phyloP scores from a whole-genome alignment of 2,113 vertebrate genomes.

The Corvus moneduloides region DNA sequence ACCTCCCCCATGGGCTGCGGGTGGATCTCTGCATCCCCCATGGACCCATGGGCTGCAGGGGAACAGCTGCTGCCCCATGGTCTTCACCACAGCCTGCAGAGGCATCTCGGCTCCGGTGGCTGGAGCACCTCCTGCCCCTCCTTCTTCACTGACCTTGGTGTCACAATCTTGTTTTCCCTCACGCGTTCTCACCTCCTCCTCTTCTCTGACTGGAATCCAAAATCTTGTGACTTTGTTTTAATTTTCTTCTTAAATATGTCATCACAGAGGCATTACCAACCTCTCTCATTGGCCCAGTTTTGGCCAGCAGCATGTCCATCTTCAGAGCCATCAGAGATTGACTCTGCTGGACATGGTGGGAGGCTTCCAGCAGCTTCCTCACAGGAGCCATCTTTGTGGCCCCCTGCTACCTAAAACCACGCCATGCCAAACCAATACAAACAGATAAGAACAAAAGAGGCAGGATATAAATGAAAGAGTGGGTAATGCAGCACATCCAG shows the following conservation, averaged over 20 bases:
- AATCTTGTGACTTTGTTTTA: not conserved
- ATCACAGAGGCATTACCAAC: not conserved
- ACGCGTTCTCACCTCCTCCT: not conserved
- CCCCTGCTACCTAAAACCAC: not conserved
- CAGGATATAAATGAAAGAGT: not conserved
- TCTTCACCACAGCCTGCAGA: not conserved
- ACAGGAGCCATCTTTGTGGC: not conserved
- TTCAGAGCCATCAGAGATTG: not conserved
- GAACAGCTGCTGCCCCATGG: not conserved
- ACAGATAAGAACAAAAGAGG: not conserved
- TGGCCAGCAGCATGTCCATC: not conserved
- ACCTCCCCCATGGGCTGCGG: not conserved
- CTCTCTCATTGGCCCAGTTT: not conserved
- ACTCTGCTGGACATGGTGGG: not conserved
- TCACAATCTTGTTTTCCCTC: not conserved
- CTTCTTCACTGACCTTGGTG: not conserved
- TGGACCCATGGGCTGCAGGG: not conserved
- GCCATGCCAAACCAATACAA: not conserved
- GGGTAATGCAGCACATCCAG: not conserved
- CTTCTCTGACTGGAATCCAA: not conserved
- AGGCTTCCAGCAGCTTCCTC: not conserved
- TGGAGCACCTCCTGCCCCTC: not conserved
- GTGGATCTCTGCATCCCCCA: not conserved
- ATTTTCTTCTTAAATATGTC: not conserved
- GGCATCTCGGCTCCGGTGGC: not conserved